Evolutionary conservation across 1,140 invertebrate species (phyloP).

Genomic region (Leptinotarsa defecta): DNA sequence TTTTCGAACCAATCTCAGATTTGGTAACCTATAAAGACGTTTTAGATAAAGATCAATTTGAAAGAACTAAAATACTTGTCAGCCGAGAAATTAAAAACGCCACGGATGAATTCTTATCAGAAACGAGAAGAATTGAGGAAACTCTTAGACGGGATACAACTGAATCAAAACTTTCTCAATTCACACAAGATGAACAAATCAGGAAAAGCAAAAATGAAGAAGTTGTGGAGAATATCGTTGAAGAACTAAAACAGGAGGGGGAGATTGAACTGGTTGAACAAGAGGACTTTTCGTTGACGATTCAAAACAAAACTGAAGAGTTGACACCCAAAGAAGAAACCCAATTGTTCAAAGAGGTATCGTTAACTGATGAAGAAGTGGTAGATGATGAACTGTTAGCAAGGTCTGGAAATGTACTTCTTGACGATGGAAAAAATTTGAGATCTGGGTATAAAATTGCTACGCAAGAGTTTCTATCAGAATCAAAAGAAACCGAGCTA

Average conservation of each 20-base stretch:
- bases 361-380: background rate
- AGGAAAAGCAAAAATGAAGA: slow-evolving; percentile 23
- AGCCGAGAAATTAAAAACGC: background rate
- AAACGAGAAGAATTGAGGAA: background rate
- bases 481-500: background rate
- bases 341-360: background rate
- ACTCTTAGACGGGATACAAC: background rate
- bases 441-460: background rate
- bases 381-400: no score
- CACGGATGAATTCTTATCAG: background rate
- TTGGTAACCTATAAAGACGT: slow-evolving; percentile 1
- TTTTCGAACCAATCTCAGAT: slow-evolving; percentile 11
- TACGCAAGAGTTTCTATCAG: background rate
- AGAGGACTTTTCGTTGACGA: no score
- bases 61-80: background rate
- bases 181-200: background rate
- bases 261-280: background rate
- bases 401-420: background rate
- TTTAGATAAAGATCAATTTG: background rate
- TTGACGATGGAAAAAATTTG: background rate
- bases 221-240: slow-evolving; percentile 18
- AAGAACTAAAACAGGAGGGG: slow-evolving; percentile 11
- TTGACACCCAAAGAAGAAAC: background rate
- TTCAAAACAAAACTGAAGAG: no score
- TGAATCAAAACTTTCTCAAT: background rate